Evolutionary conservation across 2,888 invertebrate genomes (phyloP).

Genomic region (Parasteatoda lunata): DNA sequence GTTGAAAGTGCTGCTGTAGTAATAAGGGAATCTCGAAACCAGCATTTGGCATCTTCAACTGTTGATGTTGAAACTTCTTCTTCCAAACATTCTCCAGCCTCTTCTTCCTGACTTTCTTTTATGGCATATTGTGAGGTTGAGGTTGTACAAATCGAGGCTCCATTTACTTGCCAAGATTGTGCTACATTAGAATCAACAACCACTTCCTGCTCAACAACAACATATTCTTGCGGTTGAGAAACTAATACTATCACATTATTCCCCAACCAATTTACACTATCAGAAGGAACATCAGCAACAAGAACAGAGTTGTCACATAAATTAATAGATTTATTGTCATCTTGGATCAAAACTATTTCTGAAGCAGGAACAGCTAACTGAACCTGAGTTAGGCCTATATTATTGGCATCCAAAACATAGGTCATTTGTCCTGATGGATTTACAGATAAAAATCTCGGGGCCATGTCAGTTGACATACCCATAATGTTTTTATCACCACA

Average conservation of each 20-base stretch:
- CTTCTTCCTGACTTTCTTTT: constrained; percentile 15
- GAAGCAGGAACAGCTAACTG: constrained; percentile 61
- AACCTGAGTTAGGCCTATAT: constrained; percentile 45
- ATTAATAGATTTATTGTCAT: constrained; percentile 39
- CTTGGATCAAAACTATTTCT: constrained; percentile 59
- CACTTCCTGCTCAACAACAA: constrained; percentile 58
- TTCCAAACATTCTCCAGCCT: neutral
- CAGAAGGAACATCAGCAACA: constrained; percentile 31
- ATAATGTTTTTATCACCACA: constrained; percentile 34
- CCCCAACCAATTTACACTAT: constrained; percentile 53
- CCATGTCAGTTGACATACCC: constrained; percentile 68
- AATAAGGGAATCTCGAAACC: constrained; percentile 62
- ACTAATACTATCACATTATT: constrained; percentile 63
- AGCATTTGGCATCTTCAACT: constrained; percentile 63
- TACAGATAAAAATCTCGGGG: constrained; percentile 52
- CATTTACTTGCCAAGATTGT: constrained; percentile 40
- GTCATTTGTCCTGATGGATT: constrained; percentile 60
- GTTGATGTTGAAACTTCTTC: constrained; percentile 50
- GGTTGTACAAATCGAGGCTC: constrained; percentile 11
- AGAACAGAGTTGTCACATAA: constrained; percentile 51
- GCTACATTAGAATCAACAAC: constrained; percentile 49
- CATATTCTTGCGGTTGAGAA: constrained; percentile 58
- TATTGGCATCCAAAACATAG: constrained; percentile 53
- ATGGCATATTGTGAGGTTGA: constrained; percentile 6
- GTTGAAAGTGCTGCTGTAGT: constrained; percentile 61